Evolutionary conservation across 1,140 invertebrate species (phyloP).

Genomic region (Coptotermes formosanus): DNA sequence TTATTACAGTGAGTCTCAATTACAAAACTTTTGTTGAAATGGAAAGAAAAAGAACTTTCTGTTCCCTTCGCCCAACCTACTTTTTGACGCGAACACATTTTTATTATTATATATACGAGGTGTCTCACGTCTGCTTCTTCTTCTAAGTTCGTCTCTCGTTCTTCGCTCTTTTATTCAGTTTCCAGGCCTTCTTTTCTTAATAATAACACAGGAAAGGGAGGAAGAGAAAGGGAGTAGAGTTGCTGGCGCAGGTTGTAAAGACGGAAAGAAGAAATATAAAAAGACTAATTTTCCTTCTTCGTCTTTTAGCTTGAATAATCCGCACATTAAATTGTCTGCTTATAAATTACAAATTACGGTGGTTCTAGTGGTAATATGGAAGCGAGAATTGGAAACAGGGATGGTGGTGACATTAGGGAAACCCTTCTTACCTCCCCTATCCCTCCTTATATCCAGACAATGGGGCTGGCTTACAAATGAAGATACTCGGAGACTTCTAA

Average conservation of each 20-base stretch:
- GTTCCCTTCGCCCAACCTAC: background rate
- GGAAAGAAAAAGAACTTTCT: background rate
- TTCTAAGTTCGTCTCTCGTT: background rate
- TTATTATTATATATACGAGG: background rate
- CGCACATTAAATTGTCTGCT: slow-evolving; percentile 33
- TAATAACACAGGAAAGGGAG: background rate
- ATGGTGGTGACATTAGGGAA: slow-evolving; percentile 21
- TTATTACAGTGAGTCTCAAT: slow-evolving; percentile 27
- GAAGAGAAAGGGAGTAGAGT: background rate
- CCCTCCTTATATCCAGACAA: background rate
- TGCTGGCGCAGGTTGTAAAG: background rate
- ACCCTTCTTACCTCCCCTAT: background rate
- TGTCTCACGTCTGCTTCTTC: background rate
- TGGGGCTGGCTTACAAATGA: slow-evolving; percentile 23
- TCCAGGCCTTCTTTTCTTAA: background rate
- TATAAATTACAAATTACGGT: slow-evolving; percentile 33
- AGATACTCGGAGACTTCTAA: slow-evolving; percentile 19
- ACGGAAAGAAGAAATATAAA: slow-evolving; percentile 13
- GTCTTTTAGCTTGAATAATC: slow-evolving; percentile 31
- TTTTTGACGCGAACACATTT: background rate
- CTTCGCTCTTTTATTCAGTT: background rate
- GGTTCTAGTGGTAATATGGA: too few relatives aligned
- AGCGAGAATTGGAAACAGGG: slow-evolving; percentile 24
- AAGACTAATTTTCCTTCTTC: slow-evolving; percentile 23
- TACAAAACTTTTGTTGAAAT: slow-evolving; percentile 24